Conservation (phyloP, 2,113 vertebrate species). For the Proteles cristata region DNA sequence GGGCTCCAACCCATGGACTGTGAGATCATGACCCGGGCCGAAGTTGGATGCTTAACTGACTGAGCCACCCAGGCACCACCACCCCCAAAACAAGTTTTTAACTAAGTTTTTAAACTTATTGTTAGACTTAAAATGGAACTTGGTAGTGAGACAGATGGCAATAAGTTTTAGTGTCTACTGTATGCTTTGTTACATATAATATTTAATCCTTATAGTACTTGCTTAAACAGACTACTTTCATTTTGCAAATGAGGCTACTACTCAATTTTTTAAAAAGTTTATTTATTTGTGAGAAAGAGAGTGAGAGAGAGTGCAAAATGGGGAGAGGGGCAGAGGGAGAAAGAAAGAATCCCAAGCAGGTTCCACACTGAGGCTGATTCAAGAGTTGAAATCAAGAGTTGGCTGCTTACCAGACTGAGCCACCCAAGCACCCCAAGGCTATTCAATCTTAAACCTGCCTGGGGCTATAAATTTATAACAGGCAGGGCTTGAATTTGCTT, state of each 20-base stretch:
- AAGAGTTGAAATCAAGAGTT: no score
- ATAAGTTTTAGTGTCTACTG: background rate
- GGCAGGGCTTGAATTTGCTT: background rate
- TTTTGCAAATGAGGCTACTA: background rate
- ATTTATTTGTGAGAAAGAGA: no score
- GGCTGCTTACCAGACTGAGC: no score
- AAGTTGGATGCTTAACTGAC: no score
- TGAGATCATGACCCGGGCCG: no score
- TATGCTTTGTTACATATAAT: background rate
- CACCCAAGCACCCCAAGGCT: background rate
- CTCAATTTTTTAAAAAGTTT: background rate
- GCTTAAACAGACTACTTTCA: background rate
- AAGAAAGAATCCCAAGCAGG: no score
- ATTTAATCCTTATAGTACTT: background rate
- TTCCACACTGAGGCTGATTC: no score
- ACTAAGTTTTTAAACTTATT: constrained; percentile 20
- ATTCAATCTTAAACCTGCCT: constrained; percentile 18
- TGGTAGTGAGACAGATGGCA: background rate
- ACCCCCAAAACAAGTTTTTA: background rate
- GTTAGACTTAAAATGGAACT: constrained; percentile 34
- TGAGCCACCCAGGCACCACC: no score
- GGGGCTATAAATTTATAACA: background rate
- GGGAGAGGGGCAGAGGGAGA: no score
- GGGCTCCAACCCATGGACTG: no score
- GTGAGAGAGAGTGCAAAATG: no score